A percentile compares a stretch with the other conserved stretches of the same genome.
Conservation (phyloP, 1,140 invertebrate genomes). For the Drosophila trapezifrons region DNA sequence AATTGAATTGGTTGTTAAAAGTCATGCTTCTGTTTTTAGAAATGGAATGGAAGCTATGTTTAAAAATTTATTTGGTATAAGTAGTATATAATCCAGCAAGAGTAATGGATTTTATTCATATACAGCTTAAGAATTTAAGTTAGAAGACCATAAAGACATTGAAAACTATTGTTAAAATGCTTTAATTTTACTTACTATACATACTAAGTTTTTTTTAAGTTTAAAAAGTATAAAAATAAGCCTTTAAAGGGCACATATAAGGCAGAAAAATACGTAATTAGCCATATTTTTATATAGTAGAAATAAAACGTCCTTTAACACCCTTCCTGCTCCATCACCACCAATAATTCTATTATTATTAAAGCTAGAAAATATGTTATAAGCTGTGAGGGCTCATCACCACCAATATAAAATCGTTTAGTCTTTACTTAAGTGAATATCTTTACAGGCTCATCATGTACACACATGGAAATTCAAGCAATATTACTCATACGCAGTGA, state of each 20-base stretch:
- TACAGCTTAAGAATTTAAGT: background rate
- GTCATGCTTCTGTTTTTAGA: background rate
- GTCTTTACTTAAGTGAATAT: conserved; percentile 6
- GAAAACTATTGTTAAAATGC: background rate
- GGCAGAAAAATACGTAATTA: background rate
- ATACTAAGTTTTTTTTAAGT: too few relatives aligned
- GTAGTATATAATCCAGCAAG: background rate
- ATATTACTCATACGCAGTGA: conserved; percentile 33
- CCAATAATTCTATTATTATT: background rate
- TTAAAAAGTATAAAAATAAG: too few relatives aligned
- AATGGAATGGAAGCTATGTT: background rate
- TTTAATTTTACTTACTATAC: too few relatives aligned
- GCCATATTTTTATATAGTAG: too few relatives aligned
- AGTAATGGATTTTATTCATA: background rate
- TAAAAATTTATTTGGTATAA: background rate
- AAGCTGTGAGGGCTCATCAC: background rate
- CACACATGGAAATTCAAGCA: background rate
- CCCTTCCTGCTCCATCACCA: background rate
- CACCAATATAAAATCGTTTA: background rate
- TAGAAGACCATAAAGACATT: too few relatives aligned
- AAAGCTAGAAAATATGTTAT: too few relatives aligned
- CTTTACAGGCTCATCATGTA: conserved; percentile 12
- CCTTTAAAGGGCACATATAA: background rate
- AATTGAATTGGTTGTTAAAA: background rate
- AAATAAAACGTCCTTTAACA: background rate